Conservation (phyloP, 2,888 invertebrate species). For the Bombylius discolor region DNA sequence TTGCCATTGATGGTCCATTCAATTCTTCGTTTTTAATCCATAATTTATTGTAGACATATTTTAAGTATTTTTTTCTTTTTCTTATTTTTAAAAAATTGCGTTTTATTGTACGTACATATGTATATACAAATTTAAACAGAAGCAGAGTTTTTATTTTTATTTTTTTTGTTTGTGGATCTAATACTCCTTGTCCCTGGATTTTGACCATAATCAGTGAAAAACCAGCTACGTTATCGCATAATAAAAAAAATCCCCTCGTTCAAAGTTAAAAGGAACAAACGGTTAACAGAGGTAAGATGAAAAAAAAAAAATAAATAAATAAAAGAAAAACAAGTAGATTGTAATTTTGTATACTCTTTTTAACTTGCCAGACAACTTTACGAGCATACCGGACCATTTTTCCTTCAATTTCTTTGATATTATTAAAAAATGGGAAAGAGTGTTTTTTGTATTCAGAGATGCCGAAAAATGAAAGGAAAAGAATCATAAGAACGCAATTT, state of each 20-base stretch:
- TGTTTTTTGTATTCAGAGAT: neutral
- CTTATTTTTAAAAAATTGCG: constrained; percentile 5
- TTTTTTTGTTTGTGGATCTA: no score
- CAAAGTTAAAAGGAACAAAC: neutral
- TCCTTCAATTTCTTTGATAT: constrained; percentile 5
- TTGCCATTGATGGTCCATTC: neutral
- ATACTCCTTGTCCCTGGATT: no score
- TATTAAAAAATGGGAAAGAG: neutral
- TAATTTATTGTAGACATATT: constrained; percentile 7
- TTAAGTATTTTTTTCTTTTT: neutral
- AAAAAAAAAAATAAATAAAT: neutral
- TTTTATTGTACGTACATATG: neutral
- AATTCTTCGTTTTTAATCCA: constrained; percentile 6
- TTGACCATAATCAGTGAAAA: neutral
- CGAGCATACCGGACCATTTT: constrained; percentile 15
- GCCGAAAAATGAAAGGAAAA: no score
- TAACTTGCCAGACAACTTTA: constrained; percentile 23
- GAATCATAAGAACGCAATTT: no score
- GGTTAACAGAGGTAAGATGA: neutral
- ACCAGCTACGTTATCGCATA: constrained; percentile 4
- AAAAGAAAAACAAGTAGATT: neutral
- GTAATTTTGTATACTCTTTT: constrained; percentile 15
- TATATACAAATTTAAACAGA: constrained; percentile 5
- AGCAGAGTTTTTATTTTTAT: neutral
- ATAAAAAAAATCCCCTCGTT: constrained; percentile 1